Base-by-base conservation (phyloP, 2,113 vertebrate genomes). In the Eurystomus gularis region DNA sequence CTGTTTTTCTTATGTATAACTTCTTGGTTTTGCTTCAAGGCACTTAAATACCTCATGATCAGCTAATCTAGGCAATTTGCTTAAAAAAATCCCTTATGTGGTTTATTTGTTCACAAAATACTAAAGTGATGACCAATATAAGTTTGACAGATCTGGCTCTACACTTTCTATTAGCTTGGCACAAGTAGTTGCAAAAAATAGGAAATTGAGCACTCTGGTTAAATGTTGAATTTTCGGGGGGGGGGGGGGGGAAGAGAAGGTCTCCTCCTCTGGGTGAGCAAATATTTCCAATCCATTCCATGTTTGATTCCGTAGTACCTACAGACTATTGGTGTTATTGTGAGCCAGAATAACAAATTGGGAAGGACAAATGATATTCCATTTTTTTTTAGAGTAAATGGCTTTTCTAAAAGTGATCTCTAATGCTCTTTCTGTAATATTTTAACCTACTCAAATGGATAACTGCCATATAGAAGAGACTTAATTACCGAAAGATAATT, bases 401-500 rank as follows among this genome's bases (percentile, higher is more conserved):
- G 14, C 31, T 94, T 64, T 64, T 78, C 46, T 52, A 58, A 62
- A 86, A 81, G 58, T 33, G n/a, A 39, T 76, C 40, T 61, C 61
- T 88, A 75, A 55, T 62, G n/a, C 21, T 95, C 39, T 68, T 92
- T 61, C 77, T 89, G 77, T 85, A 90, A 82, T 82, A 85, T 57
- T 86, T 71, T 65, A 83, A 91, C 62, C 62, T 79, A 29, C 73
- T 88, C 57, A 77, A 52, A 83, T 71, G 39, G 88, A 69, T 87
- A 91, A 85, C 62, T 84, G 66, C 69, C 73, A 4, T 46, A 11
- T 39, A 55, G 65, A 46, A 75, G 52, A 82, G 29, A 46, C 52
- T 91, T 89, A 86, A 91, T 76, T 91, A 91, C 58, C 76, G 79
- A 54, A 82, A 82, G 55, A 62, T 75, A 48, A 92, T 77, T 58